Conservation (phyloP, 2,797 vertebrate species). For the Notolabrus celidotus region DNA sequence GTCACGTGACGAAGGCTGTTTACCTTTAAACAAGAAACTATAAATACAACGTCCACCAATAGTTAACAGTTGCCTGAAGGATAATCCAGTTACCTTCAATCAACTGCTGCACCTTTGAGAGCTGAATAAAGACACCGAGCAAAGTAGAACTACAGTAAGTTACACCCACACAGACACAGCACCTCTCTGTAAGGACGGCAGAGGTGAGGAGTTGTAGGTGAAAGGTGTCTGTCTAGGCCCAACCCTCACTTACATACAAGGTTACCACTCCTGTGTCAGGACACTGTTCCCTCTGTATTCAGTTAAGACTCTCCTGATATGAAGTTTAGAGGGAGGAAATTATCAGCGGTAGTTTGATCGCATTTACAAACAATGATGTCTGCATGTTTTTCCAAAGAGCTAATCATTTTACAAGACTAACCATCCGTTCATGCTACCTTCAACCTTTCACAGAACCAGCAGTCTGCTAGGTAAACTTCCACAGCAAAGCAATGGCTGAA, state of each 20-base stretch:
- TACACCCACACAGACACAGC: conserved; percentile 5
- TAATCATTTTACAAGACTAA: conserved; percentile 53
- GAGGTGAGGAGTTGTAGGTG: conserved; percentile 56
- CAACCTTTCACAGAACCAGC: neutral
- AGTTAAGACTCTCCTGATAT: neutral
- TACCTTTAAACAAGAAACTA: conserved; percentile 20
- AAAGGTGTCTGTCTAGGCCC: conserved; percentile 61
- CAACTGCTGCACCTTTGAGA: conserved; percentile 14
- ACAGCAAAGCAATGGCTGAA: conserved; percentile 1
- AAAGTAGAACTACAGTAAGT: conserved; percentile 1
- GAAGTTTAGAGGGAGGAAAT: conserved; percentile 1
- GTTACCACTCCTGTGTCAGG: neutral
- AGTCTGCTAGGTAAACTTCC: neutral
- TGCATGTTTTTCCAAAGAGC: conserved; percentile 13
- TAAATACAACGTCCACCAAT: conserved; percentile 7
- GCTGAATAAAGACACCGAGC: conserved; percentile 39
- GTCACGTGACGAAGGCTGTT: neutral
- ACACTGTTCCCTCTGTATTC: neutral
- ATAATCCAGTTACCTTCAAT: conserved; percentile 24
- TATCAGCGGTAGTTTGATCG: neutral
- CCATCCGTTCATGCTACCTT: conserved; percentile 38
- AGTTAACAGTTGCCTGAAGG: conserved; percentile 10
- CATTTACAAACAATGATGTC: conserved; percentile 3
- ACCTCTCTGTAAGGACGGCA: conserved; percentile 5
- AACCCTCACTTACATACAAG: conserved; percentile 6